phyloP scores from a whole-genome alignment of 1,140 invertebrate species.

The Trissolcus basalis region DNA sequence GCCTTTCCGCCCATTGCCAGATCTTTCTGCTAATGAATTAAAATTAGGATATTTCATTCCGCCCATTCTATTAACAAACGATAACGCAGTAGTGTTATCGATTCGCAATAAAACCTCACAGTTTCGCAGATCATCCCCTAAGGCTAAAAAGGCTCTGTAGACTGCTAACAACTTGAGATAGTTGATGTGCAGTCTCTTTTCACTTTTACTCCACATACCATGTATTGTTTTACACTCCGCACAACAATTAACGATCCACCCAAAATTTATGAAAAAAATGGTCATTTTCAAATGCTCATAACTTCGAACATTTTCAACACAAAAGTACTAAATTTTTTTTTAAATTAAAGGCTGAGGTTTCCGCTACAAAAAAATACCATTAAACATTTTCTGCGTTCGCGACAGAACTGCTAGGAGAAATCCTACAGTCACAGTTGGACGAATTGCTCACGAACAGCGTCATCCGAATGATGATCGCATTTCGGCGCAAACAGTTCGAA shows the following conservation, averaged over 20 bases:
- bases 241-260: too few species aligned
- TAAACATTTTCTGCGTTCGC: too few species aligned
- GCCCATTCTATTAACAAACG: background rate
- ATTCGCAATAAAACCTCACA: background rate
- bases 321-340: too few species aligned
- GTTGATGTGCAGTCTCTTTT: conserved; percentile 18
- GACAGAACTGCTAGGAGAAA: too few species aligned
- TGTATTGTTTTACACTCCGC: background rate
- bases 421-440: too few species aligned
- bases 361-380: too few species aligned
- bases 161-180: conserved; percentile 9
- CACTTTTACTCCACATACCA: conserved; percentile 8
- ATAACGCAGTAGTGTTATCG: background rate
- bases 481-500: background rate
- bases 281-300: too few species aligned
- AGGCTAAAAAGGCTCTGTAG: background rate
- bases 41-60: background rate
- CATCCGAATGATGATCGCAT: background rate
- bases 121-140: background rate
- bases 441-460: too few species aligned
- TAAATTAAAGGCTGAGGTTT: too few species aligned
- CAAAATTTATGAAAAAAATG: too few species aligned
- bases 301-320: too few species aligned
- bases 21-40: background rate
- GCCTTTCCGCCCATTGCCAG: background rate